Evolutionary conservation across 2,113 vertebrate genomes (phyloP), one percentile per base, ranked within the genome.

Genomic region (Varanus komodoensis): DNA sequence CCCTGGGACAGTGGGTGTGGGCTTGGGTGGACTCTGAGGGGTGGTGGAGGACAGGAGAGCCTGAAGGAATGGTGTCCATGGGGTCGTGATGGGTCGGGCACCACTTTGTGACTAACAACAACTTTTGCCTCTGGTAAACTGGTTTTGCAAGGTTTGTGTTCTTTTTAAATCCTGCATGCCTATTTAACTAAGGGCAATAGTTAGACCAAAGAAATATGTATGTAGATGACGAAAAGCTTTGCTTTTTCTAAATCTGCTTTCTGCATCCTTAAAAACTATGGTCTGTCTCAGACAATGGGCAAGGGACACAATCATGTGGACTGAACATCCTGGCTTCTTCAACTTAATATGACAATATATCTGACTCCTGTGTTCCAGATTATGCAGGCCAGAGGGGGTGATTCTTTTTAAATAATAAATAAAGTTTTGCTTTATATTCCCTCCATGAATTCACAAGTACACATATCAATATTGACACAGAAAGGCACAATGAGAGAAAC

Each of bases 361-460:
- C 84, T 90, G 52, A 84, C 86, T 87, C 44, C 44, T 82, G 54
- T 84, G 92, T 94, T 93, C 90, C 73, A 87, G 89, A 91, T 95
- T 93, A 48, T 84, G 93, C 78, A 91, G 94, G 89, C 54, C 61
- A 84, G 25, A 64, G 8, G 12, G 3, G 90, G 8, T 85, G 44
- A 81, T 92, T 91, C 93, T 91, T 92, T 92, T 50, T 94, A 95
- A 96, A 96, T 96, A 96, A 96, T 95, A 86, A 69, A 96, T 95
- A 90, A 94, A 85, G 54, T 1, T 90, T 88, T 86, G 32, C 84
- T 82, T 91, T 92, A 86, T 88, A 91, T 86, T 94, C 93, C 75
- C 54, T 61, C 84, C 71, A 92, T 92, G 92, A 91, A 94, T 89
- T 92, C 89, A 93, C 95, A 95, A 94, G 91, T 34, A 38, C 38